Evolutionary conservation across 2,113 vertebrate genomes (phyloP), one percentile per base, ranked within the genome.

Genomic region (Muntiacus reevesi): DNA sequence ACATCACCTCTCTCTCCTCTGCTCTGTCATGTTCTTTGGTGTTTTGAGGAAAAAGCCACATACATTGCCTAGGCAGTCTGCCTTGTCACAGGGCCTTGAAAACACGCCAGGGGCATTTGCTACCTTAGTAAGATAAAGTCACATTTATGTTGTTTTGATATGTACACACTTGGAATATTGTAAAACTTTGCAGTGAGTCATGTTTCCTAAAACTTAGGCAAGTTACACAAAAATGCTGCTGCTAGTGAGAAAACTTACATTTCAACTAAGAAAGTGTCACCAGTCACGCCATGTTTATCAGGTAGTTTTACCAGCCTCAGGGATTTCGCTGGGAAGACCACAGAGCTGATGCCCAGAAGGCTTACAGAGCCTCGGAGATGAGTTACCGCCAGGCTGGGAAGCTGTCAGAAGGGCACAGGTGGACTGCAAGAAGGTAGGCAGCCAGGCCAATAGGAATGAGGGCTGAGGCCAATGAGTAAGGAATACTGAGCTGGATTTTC

Each of bases 1-100:
- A 21, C 19, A 54, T 82, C 45, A 14, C 19, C 36, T 28, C 40
- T 36, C 7, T 57, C 23, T 50, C 62, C 12, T 64, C 25, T 19
- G 27, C 43, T 36, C 54, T 36, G 19, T 40, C 50, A 45, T 0
- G 0, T 13, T 40, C 33, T 4, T 0, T 28, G 27, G 43, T 82
- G 30, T 79, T 91, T 23, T 9, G 27, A 59, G 23, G 4, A 28
- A 33, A 83, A 57, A 36, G 25, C n/a, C 55, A 36, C 25, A 15
- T 14, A 15, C 1, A 0, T 17, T 33, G n/a, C 17, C 55, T 47
- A 82, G 7, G 25, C 64, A 27, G 36, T 28, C 79, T 64, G 23
- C 82, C 52, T 91, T 2, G 2, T 60, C 59, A 43, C 28, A 15
- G 23, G 79, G 28, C 84, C n/a, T 67, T 87, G 76, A 74, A 60